phyloP scores from a whole-genome alignment of 2,113 vertebrate genomes.

The Onychostruthus taczanowskii region DNA sequence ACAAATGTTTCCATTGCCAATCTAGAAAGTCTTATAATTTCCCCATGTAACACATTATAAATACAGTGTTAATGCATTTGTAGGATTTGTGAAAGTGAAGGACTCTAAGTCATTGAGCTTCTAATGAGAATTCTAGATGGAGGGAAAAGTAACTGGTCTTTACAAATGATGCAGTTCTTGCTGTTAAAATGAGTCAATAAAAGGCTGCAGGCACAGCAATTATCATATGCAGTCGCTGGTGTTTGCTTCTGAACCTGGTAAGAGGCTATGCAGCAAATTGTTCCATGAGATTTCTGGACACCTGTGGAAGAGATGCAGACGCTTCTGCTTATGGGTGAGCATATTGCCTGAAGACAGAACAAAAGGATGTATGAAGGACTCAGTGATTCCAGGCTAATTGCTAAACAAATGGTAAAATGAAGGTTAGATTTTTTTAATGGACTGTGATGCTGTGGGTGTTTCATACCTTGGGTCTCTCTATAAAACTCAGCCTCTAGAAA shows the following conservation, averaged over 20 bases:
- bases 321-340: not conserved
- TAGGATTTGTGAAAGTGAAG: not conserved
- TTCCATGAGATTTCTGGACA: not conserved
- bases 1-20: not conserved
- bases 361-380: fast-evolving
- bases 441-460: not conserved
- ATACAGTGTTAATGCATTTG: not conserved
- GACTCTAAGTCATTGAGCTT: not conserved
- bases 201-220: not conserved
- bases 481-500: not conserved
- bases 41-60: not conserved
- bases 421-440: not conserved
- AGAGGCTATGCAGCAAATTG: not conserved
- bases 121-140: not conserved
- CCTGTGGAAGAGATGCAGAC: fast-evolving
- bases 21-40: not conserved
- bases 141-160: not conserved
- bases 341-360: not conserved
- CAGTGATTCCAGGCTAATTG: not conserved
- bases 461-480: not conserved
- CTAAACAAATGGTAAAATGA: not conserved
- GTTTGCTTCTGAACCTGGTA: not conserved
- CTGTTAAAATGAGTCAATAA: not conserved
- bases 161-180: not conserved
- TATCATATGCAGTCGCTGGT: not conserved